A percentile compares a stretch with the other conserved stretches of the same genome.
phyloP scores from a whole-genome alignment of 92 coral and sea anemone genomes.

The Epizoanthus illoricatus region DNA sequence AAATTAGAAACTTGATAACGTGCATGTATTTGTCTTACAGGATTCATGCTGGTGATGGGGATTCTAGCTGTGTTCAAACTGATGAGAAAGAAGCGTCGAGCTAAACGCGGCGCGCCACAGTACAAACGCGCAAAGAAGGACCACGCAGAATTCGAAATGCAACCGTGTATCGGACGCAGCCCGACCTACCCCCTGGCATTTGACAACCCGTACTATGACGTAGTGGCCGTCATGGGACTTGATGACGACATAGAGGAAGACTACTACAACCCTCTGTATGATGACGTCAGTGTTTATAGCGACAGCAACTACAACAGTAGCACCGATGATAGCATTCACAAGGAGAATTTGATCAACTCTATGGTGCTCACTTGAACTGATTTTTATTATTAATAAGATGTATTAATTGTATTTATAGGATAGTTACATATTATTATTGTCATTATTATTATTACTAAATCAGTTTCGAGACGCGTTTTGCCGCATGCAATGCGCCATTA shows the following conservation, averaged over 20 bases:
- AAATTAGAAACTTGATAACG: not conserved
- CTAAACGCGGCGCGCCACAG: conserved; percentile 47
- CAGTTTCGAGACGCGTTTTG: too few relatives aligned
- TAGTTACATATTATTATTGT: too few relatives aligned
- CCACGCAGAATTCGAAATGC: conserved; percentile 89
- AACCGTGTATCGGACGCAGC: conserved; percentile 77
- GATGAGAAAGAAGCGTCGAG: conserved; percentile 68
- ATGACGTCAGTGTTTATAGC: conserved; percentile 76
- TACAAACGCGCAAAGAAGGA: conserved; percentile 69
- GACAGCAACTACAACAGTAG: conserved; percentile 76
- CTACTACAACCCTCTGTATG: conserved; percentile 86
- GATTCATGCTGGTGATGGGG: conserved; percentile 57
- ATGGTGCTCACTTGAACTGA: conserved; percentile 66
- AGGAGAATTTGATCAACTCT: conserved; percentile 60
- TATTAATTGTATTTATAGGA: too few relatives aligned
- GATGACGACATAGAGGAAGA: conserved; percentile 98
- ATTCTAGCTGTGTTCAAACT: conserved; percentile 65
- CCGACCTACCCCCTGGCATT: conserved; percentile 87
- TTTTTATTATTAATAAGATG: too few relatives aligned
- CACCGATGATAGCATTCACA: conserved; percentile 77
- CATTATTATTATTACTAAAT: too few relatives aligned
- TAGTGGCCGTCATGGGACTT: conserved; percentile 95
- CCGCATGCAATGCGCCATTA: too few relatives aligned
- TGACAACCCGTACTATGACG: conserved; percentile 97
- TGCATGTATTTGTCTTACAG: conserved; percentile 37